phyloP scores from a whole-genome alignment of 2,888 invertebrate genomes.

The Steinernema carpocapsae region DNA sequence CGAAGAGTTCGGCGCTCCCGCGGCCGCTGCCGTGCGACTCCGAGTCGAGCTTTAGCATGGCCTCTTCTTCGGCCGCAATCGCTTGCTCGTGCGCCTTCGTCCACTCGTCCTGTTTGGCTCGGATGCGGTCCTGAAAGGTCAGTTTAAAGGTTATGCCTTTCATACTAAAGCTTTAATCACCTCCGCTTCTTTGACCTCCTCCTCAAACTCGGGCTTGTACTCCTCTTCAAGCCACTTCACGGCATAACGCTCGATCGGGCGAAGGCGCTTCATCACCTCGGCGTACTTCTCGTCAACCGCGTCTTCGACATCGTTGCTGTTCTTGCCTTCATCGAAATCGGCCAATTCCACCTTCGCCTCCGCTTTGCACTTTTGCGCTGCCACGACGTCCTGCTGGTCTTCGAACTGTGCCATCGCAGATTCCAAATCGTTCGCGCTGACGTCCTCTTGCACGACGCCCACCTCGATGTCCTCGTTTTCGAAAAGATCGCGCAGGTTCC shows the following conservation, averaged over 20 bases:
- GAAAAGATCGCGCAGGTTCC: constrained; percentile 65
- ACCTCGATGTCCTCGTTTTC: constrained; percentile 52
- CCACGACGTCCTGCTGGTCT: constrained; percentile 64
- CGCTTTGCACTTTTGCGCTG: constrained; percentile 58
- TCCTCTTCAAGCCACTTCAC: constrained; percentile 89
- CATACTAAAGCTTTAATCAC: constrained; percentile 70
- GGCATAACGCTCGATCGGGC: constrained; percentile 92
- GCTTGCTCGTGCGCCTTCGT: constrained; percentile 50
- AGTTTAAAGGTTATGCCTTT: constrained; percentile 6
- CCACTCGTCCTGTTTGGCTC: constrained; percentile 58
- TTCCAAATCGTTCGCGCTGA: constrained; percentile 46
- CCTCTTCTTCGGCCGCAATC: constrained; percentile 45
- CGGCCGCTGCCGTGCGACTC: constrained; percentile 26
- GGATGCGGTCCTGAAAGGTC: constrained; percentile 50
- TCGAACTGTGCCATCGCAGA: constrained; percentile 62
- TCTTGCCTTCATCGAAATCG: constrained; percentile 52
- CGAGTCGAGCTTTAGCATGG: constrained; percentile 33
- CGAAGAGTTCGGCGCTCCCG: constrained; percentile 21
- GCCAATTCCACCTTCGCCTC: constrained; percentile 56
- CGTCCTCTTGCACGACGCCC: constrained; percentile 12
- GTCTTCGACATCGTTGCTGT: constrained; percentile 24
- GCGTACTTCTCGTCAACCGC: constrained; percentile 24
- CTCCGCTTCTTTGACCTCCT: constrained; percentile 85
- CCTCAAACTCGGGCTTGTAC: constrained; percentile 80
- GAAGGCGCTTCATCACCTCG: constrained; percentile 76